Percentiles rank a stretch among this genome's conserved stretches.
These are phyloP conservation scores for Rhombomys opimus DNA, from an alignment of 2,113 vertebrate species.

Conservation along the genomic window DNA sequence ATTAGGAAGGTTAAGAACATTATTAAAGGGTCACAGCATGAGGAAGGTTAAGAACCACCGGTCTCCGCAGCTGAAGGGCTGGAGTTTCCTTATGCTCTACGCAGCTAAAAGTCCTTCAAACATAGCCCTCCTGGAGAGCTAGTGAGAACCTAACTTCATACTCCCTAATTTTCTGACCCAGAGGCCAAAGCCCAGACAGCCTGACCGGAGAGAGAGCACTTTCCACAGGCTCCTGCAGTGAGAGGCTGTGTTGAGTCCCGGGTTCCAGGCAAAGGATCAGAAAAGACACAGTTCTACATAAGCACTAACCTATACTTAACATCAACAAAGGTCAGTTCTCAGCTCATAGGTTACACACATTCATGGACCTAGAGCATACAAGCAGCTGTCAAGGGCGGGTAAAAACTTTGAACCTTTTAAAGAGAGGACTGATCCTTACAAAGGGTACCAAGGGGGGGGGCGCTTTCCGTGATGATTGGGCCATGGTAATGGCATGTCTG, in stretches of 20 bases:
- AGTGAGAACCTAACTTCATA: fast-evolving
- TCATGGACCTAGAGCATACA: background rate
- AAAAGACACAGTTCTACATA: no score
- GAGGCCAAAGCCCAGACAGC: background rate
- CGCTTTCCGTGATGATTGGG: background rate
- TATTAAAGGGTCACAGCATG: background rate
- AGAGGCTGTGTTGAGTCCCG: fast-evolving
- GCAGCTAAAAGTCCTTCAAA: background rate
- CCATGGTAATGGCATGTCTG: background rate
- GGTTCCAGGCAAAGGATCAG: background rate
- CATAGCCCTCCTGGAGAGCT: background rate
- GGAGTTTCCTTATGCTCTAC: background rate
- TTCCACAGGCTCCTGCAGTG: background rate
- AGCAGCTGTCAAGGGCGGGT: constrained; percentile 28
- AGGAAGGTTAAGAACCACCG: background rate
- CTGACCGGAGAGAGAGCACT: background rate
- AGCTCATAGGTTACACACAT: background rate
- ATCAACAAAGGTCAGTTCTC: background rate
- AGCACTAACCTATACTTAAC: background rate
- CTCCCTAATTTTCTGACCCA: background rate
- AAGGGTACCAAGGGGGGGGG: background rate
- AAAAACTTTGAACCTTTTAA: background rate
- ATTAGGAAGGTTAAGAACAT: background rate
- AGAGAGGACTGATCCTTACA: constrained; percentile 27
- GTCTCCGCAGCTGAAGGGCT: background rate